These are phyloP conservation scores for Enteromius anoplus DNA, from an alignment of 2,797 vertebrate genomes.

Conservation along the genomic window DNA sequence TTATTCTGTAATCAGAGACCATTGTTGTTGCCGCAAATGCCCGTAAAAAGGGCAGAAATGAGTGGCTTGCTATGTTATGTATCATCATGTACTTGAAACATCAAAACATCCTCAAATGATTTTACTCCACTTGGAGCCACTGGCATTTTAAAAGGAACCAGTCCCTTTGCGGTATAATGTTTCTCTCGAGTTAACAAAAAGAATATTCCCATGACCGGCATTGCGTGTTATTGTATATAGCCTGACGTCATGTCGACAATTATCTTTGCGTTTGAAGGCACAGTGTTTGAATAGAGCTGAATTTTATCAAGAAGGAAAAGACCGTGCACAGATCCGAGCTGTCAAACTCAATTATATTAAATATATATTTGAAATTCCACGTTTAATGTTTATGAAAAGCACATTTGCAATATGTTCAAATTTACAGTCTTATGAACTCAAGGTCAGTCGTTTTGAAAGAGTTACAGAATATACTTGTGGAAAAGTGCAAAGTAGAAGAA, in stretches of 20 bases:
- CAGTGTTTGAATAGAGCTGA: slow-evolving; percentile 8
- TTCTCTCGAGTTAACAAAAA: slow-evolving; percentile 11
- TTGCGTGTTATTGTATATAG: not conserved
- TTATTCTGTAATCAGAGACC: slow-evolving; percentile 54
- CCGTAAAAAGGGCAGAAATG: slow-evolving; percentile 36
- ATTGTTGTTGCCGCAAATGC: slow-evolving; percentile 45
- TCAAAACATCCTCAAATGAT: slow-evolving; percentile 42
- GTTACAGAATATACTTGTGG: not conserved
- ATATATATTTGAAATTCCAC: not conserved
- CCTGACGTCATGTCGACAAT: slow-evolving; percentile 22
- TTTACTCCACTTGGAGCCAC: slow-evolving; percentile 27
- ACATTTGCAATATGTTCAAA: not conserved
- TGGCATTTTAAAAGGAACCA: slow-evolving; percentile 41
- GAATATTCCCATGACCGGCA: slow-evolving; percentile 21
- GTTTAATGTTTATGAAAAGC: not conserved
- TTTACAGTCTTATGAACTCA: not conserved
- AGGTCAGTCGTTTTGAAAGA: not conserved
- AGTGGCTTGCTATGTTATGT: slow-evolving; percentile 39
- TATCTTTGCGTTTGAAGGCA: slow-evolving; percentile 17
- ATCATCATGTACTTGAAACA: slow-evolving; percentile 32
- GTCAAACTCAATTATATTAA: not conserved
- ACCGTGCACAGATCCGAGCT: not conserved
- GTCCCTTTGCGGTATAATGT: slow-evolving; percentile 15
- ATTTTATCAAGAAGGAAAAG: not conserved
- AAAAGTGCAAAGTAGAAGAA: not conserved